phyloP scores from a whole-genome alignment of 2,888 invertebrate species.

The Octonoba sinensis region DNA sequence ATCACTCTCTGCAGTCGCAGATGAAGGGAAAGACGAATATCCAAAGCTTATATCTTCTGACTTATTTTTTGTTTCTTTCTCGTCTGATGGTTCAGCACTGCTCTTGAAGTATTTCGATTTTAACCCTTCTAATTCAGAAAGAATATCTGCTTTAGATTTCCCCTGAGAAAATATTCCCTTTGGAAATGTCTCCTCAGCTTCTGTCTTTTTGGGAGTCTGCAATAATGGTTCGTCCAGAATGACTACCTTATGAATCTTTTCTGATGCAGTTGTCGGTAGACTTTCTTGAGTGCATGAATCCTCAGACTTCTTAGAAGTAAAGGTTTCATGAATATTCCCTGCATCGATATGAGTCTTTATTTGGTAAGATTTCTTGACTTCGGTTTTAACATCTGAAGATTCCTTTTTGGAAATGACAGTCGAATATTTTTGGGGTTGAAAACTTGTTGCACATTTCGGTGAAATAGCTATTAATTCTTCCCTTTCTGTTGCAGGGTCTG shows the following conservation, averaged over 20 bases:
- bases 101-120: slow-evolving; percentile 44
- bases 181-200: slow-evolving; percentile 10
- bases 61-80: neutral
- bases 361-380: slow-evolving; percentile 44
- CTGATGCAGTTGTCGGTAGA: neutral
- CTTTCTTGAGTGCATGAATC: neutral
- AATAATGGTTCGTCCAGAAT: slow-evolving; percentile 10
- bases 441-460: slow-evolving; percentile 30
- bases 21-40: slow-evolving; percentile 22
- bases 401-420: slow-evolving; percentile 41
- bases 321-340: slow-evolving; percentile 24
- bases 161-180: neutral
- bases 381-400: slow-evolving; percentile 36
- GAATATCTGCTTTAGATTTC: slow-evolving; percentile 18
- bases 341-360: slow-evolving; percentile 36
- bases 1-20: slow-evolving; percentile 16
- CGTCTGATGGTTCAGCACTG: neutral
- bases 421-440: slow-evolving; percentile 46
- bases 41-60: slow-evolving; percentile 45
- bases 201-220: neutral
- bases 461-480: slow-evolving; percentile 29
- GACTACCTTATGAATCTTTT: slow-evolving; percentile 43
- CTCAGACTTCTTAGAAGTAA: slow-evolving; percentile 20
- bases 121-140: slow-evolving; percentile 44
- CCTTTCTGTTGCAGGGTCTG: neutral